Percentiles rank a stretch among this genome's conserved stretches.
Conservation (phyloP, 2,797 vertebrate species). For the Acrossocheilus fasciatus region DNA sequence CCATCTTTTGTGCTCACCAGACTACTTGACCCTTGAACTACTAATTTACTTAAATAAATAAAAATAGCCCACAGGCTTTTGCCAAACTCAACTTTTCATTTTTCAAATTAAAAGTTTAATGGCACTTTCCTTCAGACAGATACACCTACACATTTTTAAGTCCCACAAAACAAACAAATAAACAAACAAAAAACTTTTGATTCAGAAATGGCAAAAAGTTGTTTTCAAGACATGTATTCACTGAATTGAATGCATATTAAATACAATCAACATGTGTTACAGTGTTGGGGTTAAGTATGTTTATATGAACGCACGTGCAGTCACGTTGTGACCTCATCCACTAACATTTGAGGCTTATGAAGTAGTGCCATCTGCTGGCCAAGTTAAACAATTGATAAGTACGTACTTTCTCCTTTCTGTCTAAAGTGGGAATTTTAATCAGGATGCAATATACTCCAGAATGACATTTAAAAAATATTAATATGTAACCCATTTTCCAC, state of each 20-base stretch:
- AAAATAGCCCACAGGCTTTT: background rate
- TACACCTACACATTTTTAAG: background rate
- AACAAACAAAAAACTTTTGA: background rate
- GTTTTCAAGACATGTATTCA: background rate
- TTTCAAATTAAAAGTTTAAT: background rate
- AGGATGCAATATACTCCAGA: background rate
- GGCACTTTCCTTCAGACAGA: background rate
- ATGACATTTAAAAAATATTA: background rate
- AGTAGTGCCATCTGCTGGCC: slow-evolving; percentile 53
- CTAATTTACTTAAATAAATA: background rate
- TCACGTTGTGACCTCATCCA: background rate
- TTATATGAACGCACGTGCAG: slow-evolving; percentile 14
- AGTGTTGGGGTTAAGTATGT: background rate
- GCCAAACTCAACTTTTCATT: background rate
- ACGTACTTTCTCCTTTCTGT: background rate
- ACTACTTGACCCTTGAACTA: background rate
- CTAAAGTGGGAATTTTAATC: background rate
- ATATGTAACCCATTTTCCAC: background rate
- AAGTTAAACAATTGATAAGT: background rate
- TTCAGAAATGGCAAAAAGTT: background rate
- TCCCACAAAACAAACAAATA: background rate
- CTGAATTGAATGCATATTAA: background rate
- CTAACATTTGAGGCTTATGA: background rate
- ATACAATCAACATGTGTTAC: background rate
- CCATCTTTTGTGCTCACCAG: background rate